phyloP scores from a whole-genome alignment of 2,888 invertebrate species.

The Orthosia incerta region DNA sequence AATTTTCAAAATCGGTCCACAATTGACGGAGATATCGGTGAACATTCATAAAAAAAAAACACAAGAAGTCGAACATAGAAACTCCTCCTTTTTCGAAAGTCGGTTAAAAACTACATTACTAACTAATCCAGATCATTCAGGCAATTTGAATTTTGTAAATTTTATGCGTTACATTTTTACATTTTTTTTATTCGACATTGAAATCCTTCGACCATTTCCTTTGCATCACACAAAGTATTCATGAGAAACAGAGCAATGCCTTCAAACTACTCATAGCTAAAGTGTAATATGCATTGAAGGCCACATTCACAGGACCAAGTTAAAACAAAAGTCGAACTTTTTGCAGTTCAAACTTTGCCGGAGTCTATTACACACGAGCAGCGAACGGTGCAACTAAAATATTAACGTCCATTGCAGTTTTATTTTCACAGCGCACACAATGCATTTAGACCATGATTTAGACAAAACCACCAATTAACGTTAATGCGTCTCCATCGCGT shows the following conservation, averaged over 20 bases:
- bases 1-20: too few relatives aligned
- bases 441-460: conserved; percentile 1
- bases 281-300: conserved; percentile 3
- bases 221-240: not conserved
- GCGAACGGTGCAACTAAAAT: conserved; percentile 25
- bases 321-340: conserved; percentile 34
- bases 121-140: too few relatives aligned
- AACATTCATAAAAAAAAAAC: too few relatives aligned
- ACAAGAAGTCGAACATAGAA: too few relatives aligned
- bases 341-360: conserved; percentile 14
- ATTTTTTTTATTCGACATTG: too few relatives aligned
- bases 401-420: conserved; percentile 18
- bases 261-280: not conserved
- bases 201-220: not conserved
- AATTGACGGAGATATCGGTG: too few relatives aligned
- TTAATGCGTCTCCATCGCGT: conserved; percentile 3
- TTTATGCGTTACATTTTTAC: too few relatives aligned
- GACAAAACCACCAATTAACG: conserved; percentile 11
- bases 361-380: conserved; percentile 17
- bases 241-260: not conserved
- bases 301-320: not conserved
- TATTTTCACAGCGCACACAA: conserved; percentile 18
- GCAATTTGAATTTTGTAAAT: too few relatives aligned
- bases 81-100: too few relatives aligned
- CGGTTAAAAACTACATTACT: too few relatives aligned